Conservation (phyloP, 2,797 vertebrate species). For the Australoheros facetus region DNA sequence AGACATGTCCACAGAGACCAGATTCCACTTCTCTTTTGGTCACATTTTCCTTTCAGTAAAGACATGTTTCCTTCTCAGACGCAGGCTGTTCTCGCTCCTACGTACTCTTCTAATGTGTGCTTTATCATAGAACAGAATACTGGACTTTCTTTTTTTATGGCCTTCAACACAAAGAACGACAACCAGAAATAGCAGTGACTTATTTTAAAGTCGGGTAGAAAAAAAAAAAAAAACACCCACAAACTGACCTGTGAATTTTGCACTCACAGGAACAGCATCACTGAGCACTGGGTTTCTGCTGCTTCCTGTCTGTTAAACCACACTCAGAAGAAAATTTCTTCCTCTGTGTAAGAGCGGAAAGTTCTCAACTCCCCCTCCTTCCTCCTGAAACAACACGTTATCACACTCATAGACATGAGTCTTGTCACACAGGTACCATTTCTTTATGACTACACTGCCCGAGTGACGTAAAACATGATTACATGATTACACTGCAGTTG, state of each 20-base stretch:
- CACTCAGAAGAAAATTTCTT: slow-evolving; percentile 79
- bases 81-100: background rate
- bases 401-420: slow-evolving; percentile 28
- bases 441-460: slow-evolving; percentile 16
- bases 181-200: slow-evolving; percentile 36
- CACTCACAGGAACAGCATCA: slow-evolving; percentile 83
- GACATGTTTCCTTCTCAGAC: background rate
- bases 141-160: slow-evolving; percentile 15
- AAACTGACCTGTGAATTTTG: slow-evolving; percentile 83
- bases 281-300: slow-evolving; percentile 78
- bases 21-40: slow-evolving; percentile 36
- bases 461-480: background rate
- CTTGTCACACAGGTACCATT: slow-evolving; percentile 38
- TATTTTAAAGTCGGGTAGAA: slow-evolving; percentile 38
- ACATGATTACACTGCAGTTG: background rate
- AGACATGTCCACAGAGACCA: slow-evolving; percentile 26
- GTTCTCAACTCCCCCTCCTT: slow-evolving; percentile 77
- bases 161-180: background rate
- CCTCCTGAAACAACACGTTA: slow-evolving; percentile 59
- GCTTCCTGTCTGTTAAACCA: slow-evolving; percentile 90
- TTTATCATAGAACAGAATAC: slow-evolving; percentile 16
- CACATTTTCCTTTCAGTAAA: slow-evolving; percentile 12
- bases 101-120: background rate
- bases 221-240: slow-evolving; percentile 50
- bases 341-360: slow-evolving; percentile 81